Conservation (phyloP, 2,113 vertebrate species). For the Bujurquina vittata region DNA sequence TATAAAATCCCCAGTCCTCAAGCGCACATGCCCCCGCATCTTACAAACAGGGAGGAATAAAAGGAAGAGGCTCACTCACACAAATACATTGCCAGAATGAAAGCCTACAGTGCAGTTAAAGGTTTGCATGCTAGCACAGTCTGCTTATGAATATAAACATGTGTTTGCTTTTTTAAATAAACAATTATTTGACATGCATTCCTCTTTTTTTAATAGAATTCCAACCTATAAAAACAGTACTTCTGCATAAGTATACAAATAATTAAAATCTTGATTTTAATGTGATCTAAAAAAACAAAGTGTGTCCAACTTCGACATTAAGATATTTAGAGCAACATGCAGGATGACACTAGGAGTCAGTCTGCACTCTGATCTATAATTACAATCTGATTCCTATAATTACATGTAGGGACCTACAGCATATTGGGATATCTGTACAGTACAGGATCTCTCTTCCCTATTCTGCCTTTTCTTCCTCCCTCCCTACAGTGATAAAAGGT, state of each 20-base stretch:
- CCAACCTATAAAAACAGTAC: neutral
- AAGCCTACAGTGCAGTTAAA: conserved; percentile 23
- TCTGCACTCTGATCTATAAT: neutral
- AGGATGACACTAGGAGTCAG: neutral
- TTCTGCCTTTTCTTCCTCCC: neutral
- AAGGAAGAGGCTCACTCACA: conserved; percentile 28
- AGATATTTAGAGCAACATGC: neutral
- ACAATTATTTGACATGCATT: neutral
- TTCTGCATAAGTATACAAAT: neutral
- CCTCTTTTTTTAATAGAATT: neutral
- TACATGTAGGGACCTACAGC: neutral
- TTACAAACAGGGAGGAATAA: conserved; percentile 21
- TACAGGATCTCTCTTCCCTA: neutral
- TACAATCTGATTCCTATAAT: neutral
- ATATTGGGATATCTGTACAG: neutral
- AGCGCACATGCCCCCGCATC: conserved; percentile 41
- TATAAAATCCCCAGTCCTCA: conserved; percentile 39
- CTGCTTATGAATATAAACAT: conserved; percentile 17
- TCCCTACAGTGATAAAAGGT: conserved; percentile 55
- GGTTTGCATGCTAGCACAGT: conserved; percentile 6
- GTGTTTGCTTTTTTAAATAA: neutral
- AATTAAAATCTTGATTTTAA: neutral
- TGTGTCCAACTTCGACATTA: neutral
- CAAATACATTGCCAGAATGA: conserved; percentile 5
- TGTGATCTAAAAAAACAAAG: neutral